phyloP scores from a whole-genome alignment of 1,140 invertebrate genomes.

The Plectus sambesii region DNA sequence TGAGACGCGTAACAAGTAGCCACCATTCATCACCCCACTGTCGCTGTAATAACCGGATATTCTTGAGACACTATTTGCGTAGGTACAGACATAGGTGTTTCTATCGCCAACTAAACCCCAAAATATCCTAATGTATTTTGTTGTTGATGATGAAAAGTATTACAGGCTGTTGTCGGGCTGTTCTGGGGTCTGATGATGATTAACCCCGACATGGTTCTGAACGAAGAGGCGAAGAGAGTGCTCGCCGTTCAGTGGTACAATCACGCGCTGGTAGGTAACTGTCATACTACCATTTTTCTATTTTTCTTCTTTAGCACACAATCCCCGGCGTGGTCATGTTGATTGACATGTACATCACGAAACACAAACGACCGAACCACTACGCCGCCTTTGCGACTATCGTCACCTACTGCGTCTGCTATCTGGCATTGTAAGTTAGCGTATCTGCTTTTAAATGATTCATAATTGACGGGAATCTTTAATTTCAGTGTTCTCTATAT shows the following conservation, averaged over 20 bases:
- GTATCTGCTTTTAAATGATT: constrained; percentile 8
- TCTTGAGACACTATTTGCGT: no score
- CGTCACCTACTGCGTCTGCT: constrained; percentile 17
- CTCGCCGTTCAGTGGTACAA: constrained; percentile 26
- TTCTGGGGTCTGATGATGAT: constrained; percentile 30
- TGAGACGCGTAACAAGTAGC: no score
- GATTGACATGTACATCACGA: constrained; percentile 20
- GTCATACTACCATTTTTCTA: no score
- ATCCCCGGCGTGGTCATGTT: constrained; percentile 22
- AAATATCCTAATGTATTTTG: no score
- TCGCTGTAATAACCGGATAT: no score
- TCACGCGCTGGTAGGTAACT: constrained; percentile 22
- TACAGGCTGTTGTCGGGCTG: constrained; percentile 28
- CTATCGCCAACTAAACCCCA: no score
- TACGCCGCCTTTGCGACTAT: constrained; percentile 18
- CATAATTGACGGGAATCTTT: no score
- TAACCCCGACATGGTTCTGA: constrained; percentile 22
- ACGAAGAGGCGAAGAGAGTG: constrained; percentile 25
- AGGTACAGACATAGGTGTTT: no score
- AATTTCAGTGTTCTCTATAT: constrained; percentile 35
- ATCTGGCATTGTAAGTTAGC: constrained; percentile 27
- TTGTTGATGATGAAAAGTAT: no score
- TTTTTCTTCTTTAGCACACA: constrained; percentile 32
- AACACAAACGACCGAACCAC: constrained; percentile 13
- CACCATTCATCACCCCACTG: no score